Evolutionary conservation across 2,888 invertebrate species (phyloP).

Genomic region (Thyatira batis): DNA sequence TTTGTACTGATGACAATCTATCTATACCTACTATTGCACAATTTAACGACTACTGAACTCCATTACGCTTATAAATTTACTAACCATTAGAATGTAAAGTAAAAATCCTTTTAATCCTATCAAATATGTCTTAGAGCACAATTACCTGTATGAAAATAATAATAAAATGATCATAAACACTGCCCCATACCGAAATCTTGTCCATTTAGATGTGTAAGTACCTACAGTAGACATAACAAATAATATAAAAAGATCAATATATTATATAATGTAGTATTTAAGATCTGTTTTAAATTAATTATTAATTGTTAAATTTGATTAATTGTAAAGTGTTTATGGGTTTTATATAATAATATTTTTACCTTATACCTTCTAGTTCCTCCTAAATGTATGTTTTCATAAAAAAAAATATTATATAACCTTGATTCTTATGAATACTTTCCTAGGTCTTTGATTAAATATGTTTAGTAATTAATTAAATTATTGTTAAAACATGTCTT

Average conservation of each 20-base stretch:
- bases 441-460: constrained; percentile 4
- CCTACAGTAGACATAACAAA: background rate
- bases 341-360: background rate
- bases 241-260: background rate
- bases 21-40: constrained; percentile 64
- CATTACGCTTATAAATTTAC: constrained; percentile 74
- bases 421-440: constrained; percentile 22
- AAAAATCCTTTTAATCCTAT: constrained; percentile 21
- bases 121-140: background rate
- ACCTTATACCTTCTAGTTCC: background rate
- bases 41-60: constrained; percentile 54
- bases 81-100: constrained; percentile 46
- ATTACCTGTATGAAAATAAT: background rate
- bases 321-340: background rate
- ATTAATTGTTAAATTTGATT: background rate
- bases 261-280: background rate
- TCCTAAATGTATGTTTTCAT: background rate
- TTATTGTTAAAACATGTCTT: no score
- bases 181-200: background rate
- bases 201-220: background rate
- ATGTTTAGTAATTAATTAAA: background rate
- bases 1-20: constrained; percentile 55
- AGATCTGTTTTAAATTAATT: background rate
- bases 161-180: background rate
- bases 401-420: background rate